Base-by-base conservation (phyloP, 2,888 invertebrate genomes). In the Vesta saturnalis region DNA sequence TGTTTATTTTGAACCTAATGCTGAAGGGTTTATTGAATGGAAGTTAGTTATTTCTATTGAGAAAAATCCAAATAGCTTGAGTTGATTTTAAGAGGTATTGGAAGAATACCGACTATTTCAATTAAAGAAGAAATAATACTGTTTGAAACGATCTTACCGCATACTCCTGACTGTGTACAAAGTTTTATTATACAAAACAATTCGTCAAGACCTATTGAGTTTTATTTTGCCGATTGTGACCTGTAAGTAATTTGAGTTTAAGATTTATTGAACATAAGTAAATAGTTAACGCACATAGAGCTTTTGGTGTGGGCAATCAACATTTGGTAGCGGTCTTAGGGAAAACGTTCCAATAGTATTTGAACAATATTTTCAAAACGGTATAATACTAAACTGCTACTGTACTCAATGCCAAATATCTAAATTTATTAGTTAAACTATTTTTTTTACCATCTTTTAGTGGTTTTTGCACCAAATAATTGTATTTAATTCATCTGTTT, bases 181-280 rank as follows among this genome's bases (percentile, higher is more conserved):
- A 86, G 84, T 70, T 87, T 92, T 67, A 85, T 86, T 1, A 79
- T 93, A 4, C 87, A 87, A 64, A 93, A 93, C 80, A 87, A 87
- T 0, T 89, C 89, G 69, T 81, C 85, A 2, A 89, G 89, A 80
- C 89, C 92, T 0, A 85, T 92, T 16, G 92, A 92, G 81, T 84
- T 91, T 57, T 90, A 89, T 77, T 89, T 91, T 81, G 84, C 89
- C 15, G 91, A 92, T 79, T 88, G 87, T 77, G 91, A 92, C 79
- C 79, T 83, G 90, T 90, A 84, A 85, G 85, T 57, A 55, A n/a
- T n/a, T 46, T 43, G n/a, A n/a, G n/a, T n/a, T n/a, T n/a, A n/a
- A n/a, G n/a, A n/a, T n/a, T n/a, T n/a, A n/a, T n/a, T n/a, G n/a
- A n/a, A n/a, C n/a, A n/a, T n/a, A n/a, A n/a, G n/a, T n/a, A n/a